A percentile compares a stretch with the other conserved stretches of the same genome.
Conservation (phyloP, 2,888 invertebrate genomes). For the Tromatobia lineatoria region DNA sequence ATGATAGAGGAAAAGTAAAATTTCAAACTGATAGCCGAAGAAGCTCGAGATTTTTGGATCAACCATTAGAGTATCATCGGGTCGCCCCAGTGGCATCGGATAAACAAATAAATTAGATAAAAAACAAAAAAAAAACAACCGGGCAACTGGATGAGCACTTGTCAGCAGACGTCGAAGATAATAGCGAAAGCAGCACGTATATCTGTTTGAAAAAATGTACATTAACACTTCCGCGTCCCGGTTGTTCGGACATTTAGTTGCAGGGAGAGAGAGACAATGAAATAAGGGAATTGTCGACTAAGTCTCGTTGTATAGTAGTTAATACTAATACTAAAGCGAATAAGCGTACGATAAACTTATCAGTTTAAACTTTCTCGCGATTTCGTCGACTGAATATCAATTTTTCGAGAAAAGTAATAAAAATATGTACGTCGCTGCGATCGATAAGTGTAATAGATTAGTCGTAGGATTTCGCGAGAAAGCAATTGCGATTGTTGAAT, state of each 20-base stretch:
- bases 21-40: conserved; percentile 20
- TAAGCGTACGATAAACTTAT: conserved; percentile 66
- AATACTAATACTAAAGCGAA: conserved; percentile 68
- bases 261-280: conserved; percentile 38
- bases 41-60: conserved; percentile 11
- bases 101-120: conserved; percentile 9
- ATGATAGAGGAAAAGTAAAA: conserved; percentile 22
- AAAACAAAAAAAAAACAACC: neutral
- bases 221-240: conserved; percentile 49
- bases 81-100: conserved; percentile 23
- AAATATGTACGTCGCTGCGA: neutral
- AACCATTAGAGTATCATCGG: conserved; percentile 33
- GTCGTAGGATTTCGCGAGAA: conserved; percentile 49
- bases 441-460: conserved; percentile 1
- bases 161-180: conserved; percentile 34
- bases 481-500: conserved; percentile 52
- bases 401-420: conserved; percentile 1
- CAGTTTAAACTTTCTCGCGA: conserved; percentile 63
- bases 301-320: conserved; percentile 73
- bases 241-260: conserved; percentile 36
- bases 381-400: conserved; percentile 17
- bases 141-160: conserved; percentile 24
- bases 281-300: conserved; percentile 66
- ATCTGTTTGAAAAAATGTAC: conserved; percentile 58
- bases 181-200: conserved; percentile 33